Conservation (phyloP, 2,113 vertebrate genomes). For the human (Homo sapiens) region DNA sequence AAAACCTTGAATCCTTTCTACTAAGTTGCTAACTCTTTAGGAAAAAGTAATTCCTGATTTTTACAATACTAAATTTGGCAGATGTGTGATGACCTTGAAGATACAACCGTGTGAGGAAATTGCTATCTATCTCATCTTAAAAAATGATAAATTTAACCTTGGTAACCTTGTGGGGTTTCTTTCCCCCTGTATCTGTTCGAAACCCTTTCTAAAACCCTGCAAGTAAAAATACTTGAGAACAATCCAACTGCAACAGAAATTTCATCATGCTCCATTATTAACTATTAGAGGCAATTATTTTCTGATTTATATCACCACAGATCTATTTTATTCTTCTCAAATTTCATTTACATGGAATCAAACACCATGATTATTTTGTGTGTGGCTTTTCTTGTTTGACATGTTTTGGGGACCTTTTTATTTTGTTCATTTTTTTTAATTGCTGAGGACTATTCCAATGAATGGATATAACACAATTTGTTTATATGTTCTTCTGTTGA, state of each 20-base stretch:
- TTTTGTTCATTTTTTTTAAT: neutral
- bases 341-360: neutral
- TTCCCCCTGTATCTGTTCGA: neutral
- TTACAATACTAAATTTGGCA: neutral
- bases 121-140: neutral
- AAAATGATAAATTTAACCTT: neutral
- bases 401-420: neutral
- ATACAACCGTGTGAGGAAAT: neutral
- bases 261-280: neutral
- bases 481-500: neutral
- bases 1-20: neutral
- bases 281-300: neutral
- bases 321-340: constrained; percentile 15
- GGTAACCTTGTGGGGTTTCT: neutral
- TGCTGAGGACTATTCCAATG: neutral
- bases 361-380: neutral
- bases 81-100: neutral
- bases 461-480: neutral
- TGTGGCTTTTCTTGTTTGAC: neutral
- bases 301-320: neutral
- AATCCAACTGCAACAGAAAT: constrained; percentile 4
- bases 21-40: neutral
- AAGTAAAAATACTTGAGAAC: neutral
- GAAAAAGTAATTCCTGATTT: constrained; percentile 4
- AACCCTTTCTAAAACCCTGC: neutral